Percentiles rank a stretch among this genome's conserved stretches.
Evolutionary conservation across 2,888 invertebrate genomes (phyloP).

Genomic region (Himalopsyche tibetana): DNA sequence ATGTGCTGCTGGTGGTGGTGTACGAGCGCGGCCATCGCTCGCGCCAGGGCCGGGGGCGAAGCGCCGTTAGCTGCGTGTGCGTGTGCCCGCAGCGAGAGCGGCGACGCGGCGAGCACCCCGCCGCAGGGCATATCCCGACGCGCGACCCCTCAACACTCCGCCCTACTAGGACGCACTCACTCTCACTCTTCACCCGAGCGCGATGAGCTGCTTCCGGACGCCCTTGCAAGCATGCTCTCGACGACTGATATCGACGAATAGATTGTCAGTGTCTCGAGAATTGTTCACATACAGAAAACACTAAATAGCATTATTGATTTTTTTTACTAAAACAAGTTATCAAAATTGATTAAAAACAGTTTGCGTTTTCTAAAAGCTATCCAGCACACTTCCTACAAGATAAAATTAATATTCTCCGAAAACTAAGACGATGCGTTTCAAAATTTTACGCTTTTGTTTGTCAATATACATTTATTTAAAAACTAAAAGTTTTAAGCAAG

Average conservation of each 20-base stretch:
- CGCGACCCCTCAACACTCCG: constrained; percentile 67
- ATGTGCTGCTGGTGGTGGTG: constrained; percentile 67
- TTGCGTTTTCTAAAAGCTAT: too few relatives aligned
- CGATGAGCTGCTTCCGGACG: background rate
- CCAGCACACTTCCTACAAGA: too few relatives aligned
- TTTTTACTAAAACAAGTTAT: too few relatives aligned
- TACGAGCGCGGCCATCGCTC: constrained; percentile 77
- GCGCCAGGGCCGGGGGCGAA: constrained; percentile 74
- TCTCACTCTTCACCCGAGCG: constrained; percentile 27
- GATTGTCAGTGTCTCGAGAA: background rate
- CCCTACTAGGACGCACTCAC: constrained; percentile 25
- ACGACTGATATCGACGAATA: background rate
- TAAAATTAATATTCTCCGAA: too few relatives aligned
- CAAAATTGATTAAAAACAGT: too few relatives aligned
- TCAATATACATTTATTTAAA: too few relatives aligned
- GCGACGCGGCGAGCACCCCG: constrained; percentile 76
- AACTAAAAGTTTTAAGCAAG: too few relatives aligned
- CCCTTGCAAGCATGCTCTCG: constrained; percentile 18
- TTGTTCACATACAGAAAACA: background rate
- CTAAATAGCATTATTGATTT: background rate
- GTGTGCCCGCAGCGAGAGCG: constrained; percentile 72
- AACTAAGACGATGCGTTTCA: too few relatives aligned
- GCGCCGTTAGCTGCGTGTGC: constrained; percentile 80
- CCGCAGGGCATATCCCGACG: constrained; percentile 75
- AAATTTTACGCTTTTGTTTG: too few relatives aligned